These are phyloP conservation scores for Drosophila longiperda DNA, from an alignment of 2,888 invertebrate genomes.

Conservation along the genomic window DNA sequence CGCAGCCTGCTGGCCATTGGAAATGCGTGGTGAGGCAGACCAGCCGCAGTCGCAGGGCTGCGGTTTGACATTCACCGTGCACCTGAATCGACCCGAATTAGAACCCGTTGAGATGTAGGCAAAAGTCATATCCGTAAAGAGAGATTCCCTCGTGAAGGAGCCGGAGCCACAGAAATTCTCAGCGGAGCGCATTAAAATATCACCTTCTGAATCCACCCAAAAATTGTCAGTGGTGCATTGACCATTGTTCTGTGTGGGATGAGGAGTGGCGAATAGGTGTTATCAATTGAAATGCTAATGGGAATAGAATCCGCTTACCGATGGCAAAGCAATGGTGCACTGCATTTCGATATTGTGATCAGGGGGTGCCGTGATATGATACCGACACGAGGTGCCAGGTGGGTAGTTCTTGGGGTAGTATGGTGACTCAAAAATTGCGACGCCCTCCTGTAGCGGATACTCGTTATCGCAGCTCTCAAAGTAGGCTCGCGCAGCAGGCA, in stretches of 20 bases:
- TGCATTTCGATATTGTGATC: conserved; percentile 71
- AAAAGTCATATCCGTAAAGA: conserved; percentile 71
- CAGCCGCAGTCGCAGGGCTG: conserved; percentile 84
- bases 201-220: conserved; percentile 82
- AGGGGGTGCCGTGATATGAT: conserved; percentile 77
- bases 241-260: conserved; percentile 31
- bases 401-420: conserved; percentile 78
- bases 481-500: conserved; percentile 48
- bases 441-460: conserved; percentile 56
- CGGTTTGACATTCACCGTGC: conserved; percentile 52
- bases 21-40: conserved; percentile 85
- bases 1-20: conserved; percentile 86
- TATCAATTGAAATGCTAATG: background rate
- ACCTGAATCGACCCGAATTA: conserved; percentile 70
- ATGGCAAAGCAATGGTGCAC: conserved; percentile 72
- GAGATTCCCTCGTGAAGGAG: conserved; percentile 58
- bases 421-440: conserved; percentile 78
- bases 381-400: conserved; percentile 81
- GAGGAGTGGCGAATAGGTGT: background rate
- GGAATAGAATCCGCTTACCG: conserved; percentile 56
- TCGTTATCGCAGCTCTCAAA: conserved; percentile 77
- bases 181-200: conserved; percentile 66
- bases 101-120: conserved; percentile 75
- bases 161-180: conserved; percentile 82
- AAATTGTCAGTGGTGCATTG: conserved; percentile 80